Evolutionary conservation across 1,140 invertebrate genomes (phyloP).

Genomic region (Drosophila lacertosa): DNA sequence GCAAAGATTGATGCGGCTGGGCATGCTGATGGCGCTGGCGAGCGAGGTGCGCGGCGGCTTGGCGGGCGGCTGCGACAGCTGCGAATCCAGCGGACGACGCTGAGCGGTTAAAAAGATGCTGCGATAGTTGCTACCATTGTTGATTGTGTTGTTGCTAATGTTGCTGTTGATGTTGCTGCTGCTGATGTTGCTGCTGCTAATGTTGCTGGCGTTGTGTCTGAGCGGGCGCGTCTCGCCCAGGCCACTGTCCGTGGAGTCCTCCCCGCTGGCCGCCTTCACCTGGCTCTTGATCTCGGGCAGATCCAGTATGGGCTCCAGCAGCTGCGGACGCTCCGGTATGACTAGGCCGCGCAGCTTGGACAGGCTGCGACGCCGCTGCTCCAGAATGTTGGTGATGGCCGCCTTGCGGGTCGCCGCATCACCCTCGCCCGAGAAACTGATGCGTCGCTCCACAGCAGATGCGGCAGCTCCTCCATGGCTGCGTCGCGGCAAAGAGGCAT

Average conservation of each 20-base stretch:
- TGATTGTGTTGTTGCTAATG: constrained; percentile 7
- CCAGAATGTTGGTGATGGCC: constrained; percentile 85
- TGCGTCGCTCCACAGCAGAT: constrained; percentile 84
- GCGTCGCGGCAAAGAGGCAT: constrained; percentile 80
- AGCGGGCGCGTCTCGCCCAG: constrained; percentile 55
- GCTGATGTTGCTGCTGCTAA: constrained; percentile 22
- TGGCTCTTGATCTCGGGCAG: constrained; percentile 92
- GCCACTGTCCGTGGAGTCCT: constrained; percentile 76
- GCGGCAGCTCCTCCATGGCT: constrained; percentile 64
- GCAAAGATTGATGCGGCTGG: constrained; percentile 17
- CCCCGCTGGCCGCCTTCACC: constrained; percentile 67
- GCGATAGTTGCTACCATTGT: constrained; percentile 48
- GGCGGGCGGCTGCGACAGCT: constrained; percentile 70
- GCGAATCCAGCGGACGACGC: constrained; percentile 57
- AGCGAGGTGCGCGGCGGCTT: constrained; percentile 84
- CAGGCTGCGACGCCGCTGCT: constrained; percentile 91
- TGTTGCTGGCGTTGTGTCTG: neutral
- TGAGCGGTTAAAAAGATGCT: constrained; percentile 58
- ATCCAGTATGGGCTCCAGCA: constrained; percentile 86
- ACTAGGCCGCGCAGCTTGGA: constrained; percentile 93
- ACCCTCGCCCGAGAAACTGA: constrained; percentile 85
- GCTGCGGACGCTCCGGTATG: constrained; percentile 90
- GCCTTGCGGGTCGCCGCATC: constrained; percentile 79
- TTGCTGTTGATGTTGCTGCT: neutral
- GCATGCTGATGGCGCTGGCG: constrained; percentile 13